Conservation (phyloP, 2,888 invertebrate genomes). For the Masnerella sp. region DNA sequence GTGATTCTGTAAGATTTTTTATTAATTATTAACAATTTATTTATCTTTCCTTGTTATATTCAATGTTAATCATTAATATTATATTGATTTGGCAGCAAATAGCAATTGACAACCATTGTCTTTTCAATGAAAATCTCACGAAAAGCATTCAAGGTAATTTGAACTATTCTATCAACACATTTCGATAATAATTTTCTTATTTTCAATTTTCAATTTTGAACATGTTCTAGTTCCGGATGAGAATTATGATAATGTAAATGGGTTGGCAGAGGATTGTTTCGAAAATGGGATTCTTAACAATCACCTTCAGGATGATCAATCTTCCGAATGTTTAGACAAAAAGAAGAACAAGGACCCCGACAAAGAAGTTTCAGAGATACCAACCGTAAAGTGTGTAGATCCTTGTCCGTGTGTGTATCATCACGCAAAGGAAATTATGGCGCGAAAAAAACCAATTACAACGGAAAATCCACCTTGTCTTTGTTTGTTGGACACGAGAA, state of each 20-base stretch:
- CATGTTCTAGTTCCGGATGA: not conserved
- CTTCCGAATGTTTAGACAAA: constrained; percentile 19
- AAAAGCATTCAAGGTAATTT: constrained; percentile 43
- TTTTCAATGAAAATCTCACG: constrained; percentile 5
- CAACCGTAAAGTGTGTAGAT: constrained; percentile 52
- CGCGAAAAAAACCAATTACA: constrained; percentile 64
- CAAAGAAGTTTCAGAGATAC: constrained; percentile 50
- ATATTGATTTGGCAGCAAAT: constrained; percentile 17
- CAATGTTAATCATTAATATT: not conserved
- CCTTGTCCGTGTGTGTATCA: constrained; percentile 71
- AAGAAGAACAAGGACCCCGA: constrained; percentile 48
- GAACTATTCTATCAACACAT: not conserved
- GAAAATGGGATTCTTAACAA: too few species aligned
- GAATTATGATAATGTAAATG: too few species aligned
- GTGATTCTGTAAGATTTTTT: not conserved
- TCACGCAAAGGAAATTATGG: constrained; percentile 68
- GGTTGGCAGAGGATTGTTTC: too few species aligned
- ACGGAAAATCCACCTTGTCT: constrained; percentile 71
- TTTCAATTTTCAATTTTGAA: not conserved
- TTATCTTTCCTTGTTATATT: not conserved
- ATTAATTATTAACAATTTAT: too few species aligned
- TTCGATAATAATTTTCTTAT: not conserved
- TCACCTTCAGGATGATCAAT: too few species aligned
- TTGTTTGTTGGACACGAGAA: constrained; percentile 70
- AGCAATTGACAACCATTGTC: constrained; percentile 30